A percentile compares a stretch with the other conserved stretches of the same genome.
Evolutionary conservation across 1,140 invertebrate genomes (phyloP).

Genomic region (Drosophila lini): DNA sequence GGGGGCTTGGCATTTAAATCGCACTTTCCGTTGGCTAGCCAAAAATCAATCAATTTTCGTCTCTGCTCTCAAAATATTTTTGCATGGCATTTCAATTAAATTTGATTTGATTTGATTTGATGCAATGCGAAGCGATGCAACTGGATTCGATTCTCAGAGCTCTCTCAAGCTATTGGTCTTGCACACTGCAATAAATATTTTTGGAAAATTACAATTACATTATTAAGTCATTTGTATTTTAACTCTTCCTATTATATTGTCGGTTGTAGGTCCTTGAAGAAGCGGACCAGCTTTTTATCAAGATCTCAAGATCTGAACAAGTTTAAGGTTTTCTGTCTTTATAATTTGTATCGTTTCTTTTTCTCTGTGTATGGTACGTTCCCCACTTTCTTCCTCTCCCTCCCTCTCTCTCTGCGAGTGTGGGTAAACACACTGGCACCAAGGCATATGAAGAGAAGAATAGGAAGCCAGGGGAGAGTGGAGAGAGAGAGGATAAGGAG

Average conservation of each 20-base stretch:
- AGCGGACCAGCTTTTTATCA: background rate
- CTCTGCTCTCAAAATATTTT: conserved; percentile 64
- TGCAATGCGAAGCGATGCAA: conserved; percentile 27
- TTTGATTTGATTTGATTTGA: conserved; percentile 66
- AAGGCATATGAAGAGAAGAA: background rate
- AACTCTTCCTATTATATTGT: no score
- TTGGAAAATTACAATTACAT: background rate
- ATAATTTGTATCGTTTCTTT: background rate
- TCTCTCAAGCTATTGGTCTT: conserved; percentile 12
- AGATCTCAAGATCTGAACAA: background rate
- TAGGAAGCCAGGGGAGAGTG: background rate
- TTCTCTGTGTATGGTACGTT: background rate
- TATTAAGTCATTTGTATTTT: background rate
- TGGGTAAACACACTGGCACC: conserved; percentile 33
- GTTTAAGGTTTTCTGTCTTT: background rate
- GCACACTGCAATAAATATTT: conserved; percentile 2
- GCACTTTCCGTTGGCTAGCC: conserved; percentile 42
- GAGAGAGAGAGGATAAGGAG: conserved; percentile 6
- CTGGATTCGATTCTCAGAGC: conserved; percentile 21
- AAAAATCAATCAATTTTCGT: conserved; percentile 76
- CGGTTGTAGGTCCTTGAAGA: background rate
- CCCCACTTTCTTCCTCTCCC: background rate
- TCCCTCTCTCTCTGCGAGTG: background rate
- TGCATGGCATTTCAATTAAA: conserved; percentile 76
- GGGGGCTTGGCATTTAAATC: conserved; percentile 37